Evolutionary conservation across 2,113 vertebrate species (phyloP), one percentile per base, ranked within the genome.

Genomic region (Oncorhynchus tshawytscha): DNA sequence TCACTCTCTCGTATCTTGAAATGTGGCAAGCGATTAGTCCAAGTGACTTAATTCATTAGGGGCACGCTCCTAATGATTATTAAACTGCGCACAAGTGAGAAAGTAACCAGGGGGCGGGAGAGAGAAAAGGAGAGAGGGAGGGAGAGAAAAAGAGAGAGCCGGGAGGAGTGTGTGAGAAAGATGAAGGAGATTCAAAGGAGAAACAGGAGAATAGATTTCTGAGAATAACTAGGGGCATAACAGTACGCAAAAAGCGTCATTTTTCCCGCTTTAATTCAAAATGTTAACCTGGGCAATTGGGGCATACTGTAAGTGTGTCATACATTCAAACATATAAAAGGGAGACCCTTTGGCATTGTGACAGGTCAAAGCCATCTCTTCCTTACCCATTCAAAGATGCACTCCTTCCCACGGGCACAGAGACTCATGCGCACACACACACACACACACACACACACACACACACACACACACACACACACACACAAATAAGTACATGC

Each of bases 11-110:
- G 68, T 88, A 88, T 88, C 88, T 89, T 78, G 72, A 91, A 91
- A 92, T 86, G 87, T 90, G 88, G 83, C 57, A 78, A 92, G 86
- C 88, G 90, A 91, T 93, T 93, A 91, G 89, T 86, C 88, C 86
- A 71, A 91, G 90, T 88, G 89, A 91, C 87, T 93, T 92, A 88
- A 92, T 93, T 93, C 90, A 93, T 91, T 90, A 90, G 79, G 83
- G 81, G 74, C 83, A 78, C 67, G 27, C 81, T 89, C 88, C 86
- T 91, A 90, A 92, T 89, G 89, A 91, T 91, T 91, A 91, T 92
- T 91, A 91, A 91, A 92, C 88, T 89, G 82, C 82, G 80, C 84
- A 90, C 86, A 87, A 89, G 86, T 90, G 84, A 87, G 82, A 82
- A 74, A 79, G 86, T 88, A 86, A 90, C 85, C 81, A 78, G 77